Conservation (phyloP, 2,888 invertebrate species). For the Ochropacha duplaris region DNA sequence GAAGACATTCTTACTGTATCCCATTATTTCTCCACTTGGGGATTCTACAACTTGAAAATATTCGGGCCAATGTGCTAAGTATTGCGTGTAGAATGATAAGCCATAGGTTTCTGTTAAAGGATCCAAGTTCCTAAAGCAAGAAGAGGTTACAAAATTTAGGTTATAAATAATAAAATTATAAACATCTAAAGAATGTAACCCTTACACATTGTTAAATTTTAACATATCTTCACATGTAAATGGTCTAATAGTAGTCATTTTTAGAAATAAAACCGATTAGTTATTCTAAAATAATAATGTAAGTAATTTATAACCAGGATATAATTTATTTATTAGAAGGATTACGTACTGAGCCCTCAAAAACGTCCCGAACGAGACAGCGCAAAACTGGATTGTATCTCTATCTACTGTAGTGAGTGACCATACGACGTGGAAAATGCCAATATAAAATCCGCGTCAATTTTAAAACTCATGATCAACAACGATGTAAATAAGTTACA, state of each 20-base stretch:
- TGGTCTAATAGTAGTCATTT: constrained; percentile 95
- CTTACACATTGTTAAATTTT: constrained; percentile 97
- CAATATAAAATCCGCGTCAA: too few relatives aligned
- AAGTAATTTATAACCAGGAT: too few relatives aligned
- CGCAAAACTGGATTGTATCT: too few relatives aligned
- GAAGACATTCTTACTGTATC: constrained; percentile 89
- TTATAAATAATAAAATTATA: background rate
- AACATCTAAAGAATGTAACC: constrained; percentile 45
- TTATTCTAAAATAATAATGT: too few relatives aligned
- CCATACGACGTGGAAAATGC: too few relatives aligned
- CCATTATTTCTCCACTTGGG: constrained; percentile 98
- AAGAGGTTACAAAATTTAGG: background rate
- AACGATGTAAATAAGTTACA: too few relatives aligned
- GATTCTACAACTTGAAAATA: constrained; percentile 99
- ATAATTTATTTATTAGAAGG: too few relatives aligned
- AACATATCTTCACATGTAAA: constrained; percentile 97
- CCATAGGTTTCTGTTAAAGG: constrained; percentile 98
- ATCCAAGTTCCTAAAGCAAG: constrained; percentile 93
- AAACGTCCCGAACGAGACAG: too few relatives aligned
- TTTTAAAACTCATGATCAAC: too few relatives aligned
- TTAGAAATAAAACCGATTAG: too few relatives aligned
- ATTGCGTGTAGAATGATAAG: constrained; percentile 97
- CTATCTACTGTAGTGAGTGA: too few relatives aligned
- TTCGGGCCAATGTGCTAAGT: constrained; percentile 99
- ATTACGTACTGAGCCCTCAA: too few relatives aligned